phyloP scores from a whole-genome alignment of 53 echinoderm and acorn worm genomes.

The Mesocentrotus franciscanus region DNA sequence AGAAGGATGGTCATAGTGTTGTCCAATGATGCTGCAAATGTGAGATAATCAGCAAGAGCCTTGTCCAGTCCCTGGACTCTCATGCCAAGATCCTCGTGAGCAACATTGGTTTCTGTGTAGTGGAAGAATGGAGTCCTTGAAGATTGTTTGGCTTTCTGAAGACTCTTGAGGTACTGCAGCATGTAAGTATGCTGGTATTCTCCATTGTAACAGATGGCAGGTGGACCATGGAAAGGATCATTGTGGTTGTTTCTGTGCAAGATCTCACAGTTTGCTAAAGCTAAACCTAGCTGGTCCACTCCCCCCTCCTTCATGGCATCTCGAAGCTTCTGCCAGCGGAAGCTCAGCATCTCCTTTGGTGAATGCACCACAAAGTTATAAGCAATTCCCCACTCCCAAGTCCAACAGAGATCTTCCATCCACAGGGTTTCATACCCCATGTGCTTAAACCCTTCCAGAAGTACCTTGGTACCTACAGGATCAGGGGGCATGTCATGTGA shows the following conservation, averaged over 20 bases:
- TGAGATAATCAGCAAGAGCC: constrained; percentile 75
- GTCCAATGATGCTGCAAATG: constrained; percentile 65
- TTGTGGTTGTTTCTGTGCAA: constrained; percentile 79
- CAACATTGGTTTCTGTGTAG: constrained; percentile 76
- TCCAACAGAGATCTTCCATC: constrained; percentile 91
- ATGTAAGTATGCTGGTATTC: constrained; percentile 83
- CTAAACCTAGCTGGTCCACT: constrained; percentile 81
- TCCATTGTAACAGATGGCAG: constrained; percentile 84
- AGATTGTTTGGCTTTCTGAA: constrained; percentile 61
- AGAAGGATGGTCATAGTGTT: constrained; percentile 84
- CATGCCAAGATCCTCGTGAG: constrained; percentile 80
- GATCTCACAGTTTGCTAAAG: constrained; percentile 85
- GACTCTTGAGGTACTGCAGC: constrained; percentile 70
- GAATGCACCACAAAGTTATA: constrained; percentile 81
- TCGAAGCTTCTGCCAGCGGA: constrained; percentile 79
- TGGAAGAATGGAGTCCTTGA: constrained; percentile 77
- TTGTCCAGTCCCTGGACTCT: constrained; percentile 82
- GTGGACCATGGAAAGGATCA: constrained; percentile 86
- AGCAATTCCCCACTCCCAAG: constrained; percentile 93
- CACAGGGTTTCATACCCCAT: constrained; percentile 82
- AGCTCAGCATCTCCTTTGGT: constrained; percentile 58
- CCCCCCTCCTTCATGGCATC: constrained; percentile 60
- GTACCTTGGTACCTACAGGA: constrained; percentile 58
- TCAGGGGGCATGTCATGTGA: constrained; percentile 75
- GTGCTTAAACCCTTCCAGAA: constrained; percentile 75